Evolutionary conservation across 2,797 vertebrate genomes (phyloP).

Genomic region (Simalia tracyae): DNA sequence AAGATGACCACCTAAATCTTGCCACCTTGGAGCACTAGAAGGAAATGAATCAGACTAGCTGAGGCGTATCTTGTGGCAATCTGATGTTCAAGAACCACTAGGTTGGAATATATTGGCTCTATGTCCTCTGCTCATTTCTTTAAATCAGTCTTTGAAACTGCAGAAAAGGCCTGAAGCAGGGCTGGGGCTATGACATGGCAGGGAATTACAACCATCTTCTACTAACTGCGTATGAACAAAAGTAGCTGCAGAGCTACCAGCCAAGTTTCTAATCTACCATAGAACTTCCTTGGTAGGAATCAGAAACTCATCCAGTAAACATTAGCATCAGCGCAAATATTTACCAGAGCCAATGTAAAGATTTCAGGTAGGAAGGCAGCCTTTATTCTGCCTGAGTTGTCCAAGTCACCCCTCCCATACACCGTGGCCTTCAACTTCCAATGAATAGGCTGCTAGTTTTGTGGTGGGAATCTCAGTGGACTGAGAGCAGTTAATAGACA

Average conservation of each 20-base stretch:
- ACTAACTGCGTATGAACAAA: neutral
- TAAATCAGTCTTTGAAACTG: neutral
- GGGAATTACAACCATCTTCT: neutral
- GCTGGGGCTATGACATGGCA: neutral
- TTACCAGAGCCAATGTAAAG: neutral
- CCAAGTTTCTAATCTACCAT: neutral
- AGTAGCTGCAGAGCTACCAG: neutral
- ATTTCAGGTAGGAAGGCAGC: neutral
- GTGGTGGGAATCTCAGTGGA: neutral
- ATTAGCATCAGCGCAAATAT: neutral
- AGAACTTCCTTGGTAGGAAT: neutral
- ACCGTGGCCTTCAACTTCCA: neutral
- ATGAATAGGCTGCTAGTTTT: neutral
- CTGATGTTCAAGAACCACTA: too few species aligned
- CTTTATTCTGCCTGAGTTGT: neutral
- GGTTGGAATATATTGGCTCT: neutral
- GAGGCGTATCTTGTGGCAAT: neutral
- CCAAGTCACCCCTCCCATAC: too few species aligned
- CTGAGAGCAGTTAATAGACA: too few species aligned
- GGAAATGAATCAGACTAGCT: neutral
- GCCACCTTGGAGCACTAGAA: neutral
- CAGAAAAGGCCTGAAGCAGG: neutral
- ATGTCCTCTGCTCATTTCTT: neutral
- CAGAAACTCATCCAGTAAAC: neutral
- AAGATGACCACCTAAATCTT: neutral